Conservation (phyloP, 2,113 vertebrate genomes). For the Tragelaphus buxtoni region DNA sequence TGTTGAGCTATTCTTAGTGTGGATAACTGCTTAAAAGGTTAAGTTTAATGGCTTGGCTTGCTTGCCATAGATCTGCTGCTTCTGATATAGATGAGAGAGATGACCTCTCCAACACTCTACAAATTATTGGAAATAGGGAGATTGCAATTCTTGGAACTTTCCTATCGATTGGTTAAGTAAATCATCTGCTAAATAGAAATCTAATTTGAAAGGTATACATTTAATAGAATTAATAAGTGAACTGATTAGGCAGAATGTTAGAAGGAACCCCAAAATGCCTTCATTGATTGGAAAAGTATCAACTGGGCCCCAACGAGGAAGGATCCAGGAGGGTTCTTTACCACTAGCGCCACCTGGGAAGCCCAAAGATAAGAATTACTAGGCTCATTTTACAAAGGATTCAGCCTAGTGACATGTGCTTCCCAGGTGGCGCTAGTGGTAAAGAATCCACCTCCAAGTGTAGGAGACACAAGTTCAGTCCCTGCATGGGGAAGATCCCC, state of each 20-base stretch:
- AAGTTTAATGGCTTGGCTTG: conserved; percentile 36
- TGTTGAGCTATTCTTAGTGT: conserved; percentile 68
- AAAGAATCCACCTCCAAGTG: not conserved
- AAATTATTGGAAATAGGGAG: conserved; percentile 69
- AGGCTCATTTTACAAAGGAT: not conserved
- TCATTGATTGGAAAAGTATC: conserved; percentile 17
- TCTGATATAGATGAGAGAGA: conserved; percentile 15
- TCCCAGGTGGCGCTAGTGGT: not conserved
- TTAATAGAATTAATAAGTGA: conserved; percentile 58
- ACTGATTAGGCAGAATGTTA: conserved; percentile 57
- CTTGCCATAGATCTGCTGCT: conserved; percentile 45
- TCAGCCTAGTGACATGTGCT: not conserved
- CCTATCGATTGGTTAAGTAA: conserved; percentile 66
- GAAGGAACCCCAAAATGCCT: not conserved
- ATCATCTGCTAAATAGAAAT: conserved; percentile 64
- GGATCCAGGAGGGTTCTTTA: not conserved
- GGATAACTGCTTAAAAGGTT: conserved; percentile 69
- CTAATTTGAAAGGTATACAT: conserved; percentile 45
- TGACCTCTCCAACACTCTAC: conserved; percentile 43
- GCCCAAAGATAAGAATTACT: not conserved
- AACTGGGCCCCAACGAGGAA: not conserved
- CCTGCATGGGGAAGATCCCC: not conserved
- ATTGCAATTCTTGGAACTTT: conserved; percentile 70
- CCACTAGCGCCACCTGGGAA: not conserved
- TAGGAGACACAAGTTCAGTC: not conserved